Base-by-base conservation (phyloP, 2,113 vertebrate species). In the Carollia perspicillata region DNA sequence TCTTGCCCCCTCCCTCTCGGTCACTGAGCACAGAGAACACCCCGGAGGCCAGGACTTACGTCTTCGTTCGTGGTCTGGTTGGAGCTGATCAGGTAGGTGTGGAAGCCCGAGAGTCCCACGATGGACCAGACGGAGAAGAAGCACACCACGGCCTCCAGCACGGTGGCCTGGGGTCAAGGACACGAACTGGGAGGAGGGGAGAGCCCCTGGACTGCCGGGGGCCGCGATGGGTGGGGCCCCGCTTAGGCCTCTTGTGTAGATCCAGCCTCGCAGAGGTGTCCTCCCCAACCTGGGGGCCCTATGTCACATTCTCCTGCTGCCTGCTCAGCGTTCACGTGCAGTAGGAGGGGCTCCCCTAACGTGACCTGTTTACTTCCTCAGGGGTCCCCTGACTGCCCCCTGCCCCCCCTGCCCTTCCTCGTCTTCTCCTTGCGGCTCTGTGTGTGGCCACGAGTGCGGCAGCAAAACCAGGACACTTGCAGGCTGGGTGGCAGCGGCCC, bases 21-120 rank as follows among this genome's bases (percentile, higher is more conserved):
- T 3, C 3, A 40, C 81, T 12, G 7, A 35, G 74, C 78, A 51
- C 12, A 23, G 0, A 6, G 69, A 20, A 33, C 20, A 78, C 0
- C 6, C 28, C 8, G 1, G 0, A 1, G 0, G 20, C 23, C 37
- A 26, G 33, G 17, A 99, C 99, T 99, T 98, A 99, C 99, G 74
- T 99, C 99, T 98, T 99, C 99, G 83, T 99, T 99, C 65, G 99
- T 99, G 66, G 99, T 99, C 99, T 99, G 99, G 99, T 99, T 99
- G 98, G 99, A 99, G 98, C 99, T 99, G 98, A 99, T 99, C 98
- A 99, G 98, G 98, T 99, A 99, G 0, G 99, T 99, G 98, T 99
- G 99, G 99, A 99, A 99, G 84, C 99, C 99, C 60, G 99, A 99
- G 96, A 99, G 99, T 83, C 99, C 99, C 85, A 99, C 99, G 94